Conservation (phyloP, 2,113 vertebrate genomes). For the Astur gentilis region DNA sequence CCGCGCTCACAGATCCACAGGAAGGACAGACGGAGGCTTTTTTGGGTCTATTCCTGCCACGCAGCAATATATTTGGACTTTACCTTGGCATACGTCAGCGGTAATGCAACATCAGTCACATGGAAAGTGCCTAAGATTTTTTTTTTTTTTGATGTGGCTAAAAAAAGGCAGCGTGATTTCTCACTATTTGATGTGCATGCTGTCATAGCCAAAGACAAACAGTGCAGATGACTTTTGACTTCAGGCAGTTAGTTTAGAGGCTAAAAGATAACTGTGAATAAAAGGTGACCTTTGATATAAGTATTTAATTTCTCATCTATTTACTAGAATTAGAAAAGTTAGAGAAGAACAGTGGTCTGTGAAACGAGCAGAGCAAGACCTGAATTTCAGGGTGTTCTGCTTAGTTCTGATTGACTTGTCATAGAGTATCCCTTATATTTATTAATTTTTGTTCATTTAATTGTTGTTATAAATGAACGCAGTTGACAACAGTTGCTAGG, state of each 20-base stretch:
- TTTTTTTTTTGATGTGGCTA: not conserved
- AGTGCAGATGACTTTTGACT: not conserved
- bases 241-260: not conserved
- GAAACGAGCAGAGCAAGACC: not conserved
- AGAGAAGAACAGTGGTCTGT: not conserved
- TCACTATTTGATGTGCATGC: not conserved
- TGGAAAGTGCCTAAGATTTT: not conserved
- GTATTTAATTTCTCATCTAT: not conserved
- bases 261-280: not conserved
- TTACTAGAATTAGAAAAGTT: not conserved
- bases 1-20: rapidly evolving
- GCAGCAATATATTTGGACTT: not conserved
- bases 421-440: not conserved
- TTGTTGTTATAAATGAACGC: not conserved
- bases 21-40: not conserved
- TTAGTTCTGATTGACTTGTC: not conserved
- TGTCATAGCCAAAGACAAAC: not conserved
- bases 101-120: not conserved
- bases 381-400: not conserved
- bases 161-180: not conserved
- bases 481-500: not conserved
- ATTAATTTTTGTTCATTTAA: not conserved
- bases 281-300: not conserved
- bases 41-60: not conserved
- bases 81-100: not conserved